Percentiles rank a stretch among this genome's conserved stretches.
Evolutionary conservation across 2,113 vertebrate species (phyloP).

Genomic region (Eclectus roratus): DNA sequence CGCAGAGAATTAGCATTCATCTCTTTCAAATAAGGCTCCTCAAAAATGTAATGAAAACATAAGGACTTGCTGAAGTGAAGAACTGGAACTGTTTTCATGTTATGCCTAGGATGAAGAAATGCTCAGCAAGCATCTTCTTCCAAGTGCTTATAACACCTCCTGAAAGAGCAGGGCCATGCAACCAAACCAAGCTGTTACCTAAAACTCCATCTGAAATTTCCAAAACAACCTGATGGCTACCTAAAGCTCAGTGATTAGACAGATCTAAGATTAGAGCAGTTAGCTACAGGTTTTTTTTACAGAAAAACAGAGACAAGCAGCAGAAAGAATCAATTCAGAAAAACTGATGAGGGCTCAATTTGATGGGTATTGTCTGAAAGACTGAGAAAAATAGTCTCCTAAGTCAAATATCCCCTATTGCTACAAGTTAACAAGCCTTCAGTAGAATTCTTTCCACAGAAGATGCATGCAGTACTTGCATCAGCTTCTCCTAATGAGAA

Average conservation of each 20-base stretch:
- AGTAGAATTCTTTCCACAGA: not conserved
- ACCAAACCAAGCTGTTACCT: not conserved
- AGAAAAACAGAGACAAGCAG: not conserved
- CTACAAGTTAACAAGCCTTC: not conserved
- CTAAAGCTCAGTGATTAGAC: not conserved
- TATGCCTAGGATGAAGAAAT: not conserved
- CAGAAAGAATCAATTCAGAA: not conserved
- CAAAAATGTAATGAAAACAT: not conserved
- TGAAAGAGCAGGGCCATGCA: not conserved
- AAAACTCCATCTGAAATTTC: not conserved
- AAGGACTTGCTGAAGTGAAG: not conserved
- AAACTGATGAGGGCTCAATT: not conserved
- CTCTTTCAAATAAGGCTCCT: not conserved
- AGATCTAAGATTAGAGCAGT: not conserved
- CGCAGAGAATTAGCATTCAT: not conserved
- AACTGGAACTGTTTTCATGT: not conserved
- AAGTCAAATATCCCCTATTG: not conserved
- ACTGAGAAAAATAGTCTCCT: fast-evolving
- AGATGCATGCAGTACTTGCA: not conserved
- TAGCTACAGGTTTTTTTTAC: not conserved
- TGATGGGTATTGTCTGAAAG: not conserved
- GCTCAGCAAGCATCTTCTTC: not conserved
- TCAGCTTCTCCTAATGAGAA: not conserved
- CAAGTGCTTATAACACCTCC: not conserved
- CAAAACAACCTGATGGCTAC: not conserved